Evolutionary conservation across 2,113 vertebrate genomes (phyloP).

Genomic region (Forbesichthys papilliferus): DNA sequence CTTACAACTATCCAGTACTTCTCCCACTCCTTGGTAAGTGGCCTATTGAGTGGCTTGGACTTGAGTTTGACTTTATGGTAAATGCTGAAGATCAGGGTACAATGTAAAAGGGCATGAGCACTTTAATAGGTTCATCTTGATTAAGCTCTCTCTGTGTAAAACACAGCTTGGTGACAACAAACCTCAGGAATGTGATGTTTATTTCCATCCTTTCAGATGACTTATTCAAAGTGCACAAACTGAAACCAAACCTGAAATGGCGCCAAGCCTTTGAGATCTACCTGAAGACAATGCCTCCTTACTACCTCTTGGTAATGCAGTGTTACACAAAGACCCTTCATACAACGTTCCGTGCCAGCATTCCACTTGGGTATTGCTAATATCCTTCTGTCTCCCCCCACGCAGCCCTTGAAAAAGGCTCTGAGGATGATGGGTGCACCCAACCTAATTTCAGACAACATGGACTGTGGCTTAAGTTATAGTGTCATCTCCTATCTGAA

Average conservation of each 20-base stretch:
- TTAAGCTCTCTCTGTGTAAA: no score
- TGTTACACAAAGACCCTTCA: not conserved
- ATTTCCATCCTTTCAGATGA: constrained; percentile 81
- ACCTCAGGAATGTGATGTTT: no score
- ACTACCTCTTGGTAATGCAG: constrained; percentile 89
- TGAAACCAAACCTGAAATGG: constrained; percentile 96
- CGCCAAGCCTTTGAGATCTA: constrained; percentile 96
- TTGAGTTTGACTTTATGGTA: constrained; percentile 4
- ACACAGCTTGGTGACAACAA: no score
- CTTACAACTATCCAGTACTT: constrained; percentile 95
- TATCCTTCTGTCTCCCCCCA: constrained; percentile 18
- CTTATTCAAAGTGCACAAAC: constrained; percentile 96
- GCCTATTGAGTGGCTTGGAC: constrained; percentile 19
- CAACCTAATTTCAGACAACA: constrained; percentile 92
- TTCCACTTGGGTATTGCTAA: not conserved
- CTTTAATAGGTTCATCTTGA: no score
- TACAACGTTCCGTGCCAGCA: not conserved
- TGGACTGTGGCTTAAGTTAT: constrained; percentile 97
- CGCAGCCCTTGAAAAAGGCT: constrained; percentile 93
- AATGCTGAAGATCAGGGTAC: no score
- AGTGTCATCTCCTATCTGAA: constrained; percentile 97
- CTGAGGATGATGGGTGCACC: constrained; percentile 97
- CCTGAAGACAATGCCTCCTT: constrained; percentile 96
- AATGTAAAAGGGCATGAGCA: no score
- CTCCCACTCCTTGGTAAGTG: constrained; percentile 91